Base-by-base conservation (phyloP, 2,888 invertebrate species). In the Sturmia bella region DNA sequence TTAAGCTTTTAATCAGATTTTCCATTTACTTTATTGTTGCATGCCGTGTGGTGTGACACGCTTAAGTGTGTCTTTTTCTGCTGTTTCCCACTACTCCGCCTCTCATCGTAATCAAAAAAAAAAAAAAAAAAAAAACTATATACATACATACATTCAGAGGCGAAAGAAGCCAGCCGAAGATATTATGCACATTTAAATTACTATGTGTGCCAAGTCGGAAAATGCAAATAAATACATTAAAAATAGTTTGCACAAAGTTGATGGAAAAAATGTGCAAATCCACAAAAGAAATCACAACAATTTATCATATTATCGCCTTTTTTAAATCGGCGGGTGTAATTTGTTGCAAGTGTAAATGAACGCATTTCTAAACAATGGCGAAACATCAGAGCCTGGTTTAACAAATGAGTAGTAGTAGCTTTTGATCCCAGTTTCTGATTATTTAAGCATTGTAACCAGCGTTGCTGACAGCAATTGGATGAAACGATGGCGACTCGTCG, bases 271-370 rank as follows among this genome's bases (percentile, higher is more conserved):
- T 43, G 4, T 45, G 21, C 41, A 63, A 73, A 74, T 39, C 1
- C 15, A 43, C 32, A 63, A 56, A 57, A 43, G 21, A 78, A 72
- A 79, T 66, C 59, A 54, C 59, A 59, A 17, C 17, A 72, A 78
- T 66, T 79, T 66, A 73, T 73, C 72, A 57, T 78, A 78, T 79
- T 73, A 72, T 78, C 72, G 57, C 66, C 59, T 72, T 68, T n/a
- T 66, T 52, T 45, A 64, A 73, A 66, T 73, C 78, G 43, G 66
- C 59, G 78, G 72, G 64, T 79, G 72, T 73, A 59, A 79, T 52
- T 72, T 70, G 68, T 61, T 59, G 61, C 61, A 61, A 68, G 52
- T 76, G 61, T 12, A 63, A 76, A 69, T 63, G 45, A 63, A 70
- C 37, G 45, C 68, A 37, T 43, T 52, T 54, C 52, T 9, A 19